Conservation (phyloP, 1,140 invertebrate genomes). For the Drosophila kurseongensis region DNA sequence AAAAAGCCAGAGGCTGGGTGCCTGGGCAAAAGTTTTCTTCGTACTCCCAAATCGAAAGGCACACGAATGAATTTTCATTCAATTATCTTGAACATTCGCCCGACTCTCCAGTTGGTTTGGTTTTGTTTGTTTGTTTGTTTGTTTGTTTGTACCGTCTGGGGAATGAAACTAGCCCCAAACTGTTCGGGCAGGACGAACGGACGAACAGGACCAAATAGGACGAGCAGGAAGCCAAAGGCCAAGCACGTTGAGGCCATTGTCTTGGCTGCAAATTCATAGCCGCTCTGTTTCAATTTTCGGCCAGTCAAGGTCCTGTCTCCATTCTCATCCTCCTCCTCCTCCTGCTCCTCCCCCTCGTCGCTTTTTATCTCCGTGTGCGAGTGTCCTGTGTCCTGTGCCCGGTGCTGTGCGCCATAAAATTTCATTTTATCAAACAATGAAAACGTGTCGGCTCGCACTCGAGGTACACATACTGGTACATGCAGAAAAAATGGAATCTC, state of each 20-base stretch:
- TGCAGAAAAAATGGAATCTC: background rate
- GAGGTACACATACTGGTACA: conserved; percentile 14
- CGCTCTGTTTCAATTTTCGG: conserved; percentile 81
- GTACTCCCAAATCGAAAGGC: conserved; percentile 70
- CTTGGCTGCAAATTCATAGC: conserved; percentile 79
- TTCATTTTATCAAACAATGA: conserved; percentile 81
- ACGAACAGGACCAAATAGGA: conserved; percentile 3
- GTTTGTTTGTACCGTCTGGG: conserved; percentile 60
- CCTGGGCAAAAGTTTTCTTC: conserved; percentile 37
- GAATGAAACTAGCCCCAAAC: conserved; percentile 75
- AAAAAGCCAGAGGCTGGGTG: conserved; percentile 19
- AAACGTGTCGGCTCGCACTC: conserved; percentile 69
- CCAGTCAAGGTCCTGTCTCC: conserved; percentile 26
- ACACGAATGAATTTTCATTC: conserved; percentile 83
- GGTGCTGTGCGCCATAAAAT: conserved; percentile 68
- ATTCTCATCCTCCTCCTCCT: background rate
- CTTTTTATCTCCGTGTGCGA: conserved; percentile 14
- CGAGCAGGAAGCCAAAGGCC: conserved; percentile 1
- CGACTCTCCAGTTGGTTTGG: background rate
- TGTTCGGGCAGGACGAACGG: background rate
- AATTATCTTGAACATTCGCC: conserved; percentile 78
- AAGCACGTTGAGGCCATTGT: conserved; percentile 68
- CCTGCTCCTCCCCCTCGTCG: background rate
- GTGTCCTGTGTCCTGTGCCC: conserved; percentile 23
- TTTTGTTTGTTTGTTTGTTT: conserved; percentile 47